Percentiles rank a stretch among this genome's conserved stretches.
Conservation (phyloP, 2,113 vertebrate genomes). For the Eurypyga helias region DNA sequence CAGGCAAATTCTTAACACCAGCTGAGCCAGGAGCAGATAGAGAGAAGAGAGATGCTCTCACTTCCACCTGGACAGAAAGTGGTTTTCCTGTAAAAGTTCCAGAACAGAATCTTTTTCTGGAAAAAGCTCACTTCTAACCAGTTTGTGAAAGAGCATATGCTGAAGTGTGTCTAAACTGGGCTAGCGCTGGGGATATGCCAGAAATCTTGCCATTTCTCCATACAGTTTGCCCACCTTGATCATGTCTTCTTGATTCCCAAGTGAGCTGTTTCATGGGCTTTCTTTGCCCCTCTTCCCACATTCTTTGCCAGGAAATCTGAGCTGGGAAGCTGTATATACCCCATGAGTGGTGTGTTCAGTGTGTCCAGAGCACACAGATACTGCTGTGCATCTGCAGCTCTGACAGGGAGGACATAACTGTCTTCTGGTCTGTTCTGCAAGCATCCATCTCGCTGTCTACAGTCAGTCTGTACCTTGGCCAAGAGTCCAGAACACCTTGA, state of each 20-base stretch:
- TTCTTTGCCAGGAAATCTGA: background rate
- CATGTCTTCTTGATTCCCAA: background rate
- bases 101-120: background rate
- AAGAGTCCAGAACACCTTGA: background rate
- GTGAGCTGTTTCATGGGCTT: background rate
- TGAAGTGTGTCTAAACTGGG: background rate
- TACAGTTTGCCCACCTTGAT: background rate
- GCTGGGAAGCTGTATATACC: background rate
- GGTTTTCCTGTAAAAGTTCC: background rate
- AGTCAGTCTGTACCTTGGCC: background rate
- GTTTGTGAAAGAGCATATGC: fast-evolving
- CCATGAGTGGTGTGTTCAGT: fast-evolving
- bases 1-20: background rate
- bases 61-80: background rate
- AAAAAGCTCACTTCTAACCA: background rate
- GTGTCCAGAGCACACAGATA: background rate
- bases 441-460: fast-evolving
- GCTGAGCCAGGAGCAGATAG: background rate
- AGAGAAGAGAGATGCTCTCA: background rate
- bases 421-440: background rate
- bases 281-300: background rate
- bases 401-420: background rate
- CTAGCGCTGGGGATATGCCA: background rate
- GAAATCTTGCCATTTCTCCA: background rate
- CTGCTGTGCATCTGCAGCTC: background rate